Base-by-base conservation (phyloP, 2,888 invertebrate genomes). In the Acheta domesticus region DNA sequence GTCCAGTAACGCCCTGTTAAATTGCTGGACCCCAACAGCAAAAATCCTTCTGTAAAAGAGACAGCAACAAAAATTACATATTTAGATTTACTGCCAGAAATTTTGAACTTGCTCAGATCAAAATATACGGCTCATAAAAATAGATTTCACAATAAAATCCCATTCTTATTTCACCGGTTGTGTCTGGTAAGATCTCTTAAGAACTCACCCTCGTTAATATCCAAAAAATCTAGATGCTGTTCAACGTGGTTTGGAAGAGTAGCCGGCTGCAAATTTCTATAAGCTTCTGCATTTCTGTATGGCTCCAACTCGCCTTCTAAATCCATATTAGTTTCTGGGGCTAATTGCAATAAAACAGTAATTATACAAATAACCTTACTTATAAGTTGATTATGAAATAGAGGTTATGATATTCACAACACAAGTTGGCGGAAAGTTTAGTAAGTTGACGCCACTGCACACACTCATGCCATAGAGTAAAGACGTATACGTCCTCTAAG, bases 1-100 rank as follows among this genome's bases (percentile, higher is more conserved):
- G 87, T 88, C 92, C 92, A 92, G 83, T 89, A 90, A 5, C 91
- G 88, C 36, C 90, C 89, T 36, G 88, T 89, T 82, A 92, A 85
- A 84, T 89, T 90, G 74, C 90, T 90, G 23, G 90, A 89, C 62
- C 91, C 91, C 73, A 92, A 84, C 78, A 92, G 85, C 62, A 90
- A 85, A 82, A 88, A 88, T 49, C 89, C 90, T 85, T 89, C 90
- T 90, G 82, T 14, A 84, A 85, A 16, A 62, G 2, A 4, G 5
- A 5, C 2, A 82, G 78, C 79, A 78, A 85, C 4, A 62, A 14
- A 62, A 11, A n/a, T n/a, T 82, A 79, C 79, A 78, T 12, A n/a
- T n/a, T 19, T 62, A 62, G n/a, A 62, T 62, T 14, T 14, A 12
- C 4, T 12, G n/a, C n/a, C 16, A 19, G 16, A 8, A 14, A 62